Conservation (phyloP, 2,888 invertebrate species). For the Patella caerulea region DNA sequence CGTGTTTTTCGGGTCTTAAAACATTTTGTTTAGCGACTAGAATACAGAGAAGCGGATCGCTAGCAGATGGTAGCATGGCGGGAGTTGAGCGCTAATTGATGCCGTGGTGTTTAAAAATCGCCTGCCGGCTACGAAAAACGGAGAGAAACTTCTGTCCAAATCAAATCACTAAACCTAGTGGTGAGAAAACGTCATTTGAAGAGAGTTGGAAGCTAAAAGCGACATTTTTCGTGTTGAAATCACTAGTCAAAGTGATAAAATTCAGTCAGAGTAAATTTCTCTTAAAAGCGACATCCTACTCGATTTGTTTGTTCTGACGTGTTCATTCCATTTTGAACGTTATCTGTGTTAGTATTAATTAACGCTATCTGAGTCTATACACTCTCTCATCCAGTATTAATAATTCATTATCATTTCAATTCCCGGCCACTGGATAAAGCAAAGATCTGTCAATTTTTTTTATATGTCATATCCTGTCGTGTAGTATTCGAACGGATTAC, state of each 20-base stretch:
- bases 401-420: not conserved
- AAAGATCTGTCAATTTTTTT: too few species aligned
- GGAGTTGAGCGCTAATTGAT: constrained; percentile 8
- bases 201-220: constrained; percentile 9
- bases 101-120: constrained; percentile 6
- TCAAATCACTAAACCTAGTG: constrained; percentile 6
- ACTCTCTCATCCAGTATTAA: not conserved
- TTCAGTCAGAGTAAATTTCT: not conserved
- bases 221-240: constrained; percentile 7
- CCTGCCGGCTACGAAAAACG: constrained; percentile 12
- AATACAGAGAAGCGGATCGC: constrained; percentile 3
- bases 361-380: not conserved
- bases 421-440: too few species aligned
- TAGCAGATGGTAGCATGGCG: constrained; percentile 12
- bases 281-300: constrained; percentile 7
- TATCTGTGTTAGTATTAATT: constrained; percentile 5
- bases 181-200: constrained; percentile 11
- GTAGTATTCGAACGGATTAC: too few species aligned
- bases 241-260: not conserved
- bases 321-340: not conserved
- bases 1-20: not conserved
- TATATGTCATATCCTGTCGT: too few species aligned
- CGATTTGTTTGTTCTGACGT: not conserved
- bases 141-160: constrained; percentile 10
- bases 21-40: not conserved